Evolutionary conservation across 2,888 invertebrate species (phyloP), one percentile per base, ranked within the genome.

Genomic region (Cremastobaeus sp.): DNA sequence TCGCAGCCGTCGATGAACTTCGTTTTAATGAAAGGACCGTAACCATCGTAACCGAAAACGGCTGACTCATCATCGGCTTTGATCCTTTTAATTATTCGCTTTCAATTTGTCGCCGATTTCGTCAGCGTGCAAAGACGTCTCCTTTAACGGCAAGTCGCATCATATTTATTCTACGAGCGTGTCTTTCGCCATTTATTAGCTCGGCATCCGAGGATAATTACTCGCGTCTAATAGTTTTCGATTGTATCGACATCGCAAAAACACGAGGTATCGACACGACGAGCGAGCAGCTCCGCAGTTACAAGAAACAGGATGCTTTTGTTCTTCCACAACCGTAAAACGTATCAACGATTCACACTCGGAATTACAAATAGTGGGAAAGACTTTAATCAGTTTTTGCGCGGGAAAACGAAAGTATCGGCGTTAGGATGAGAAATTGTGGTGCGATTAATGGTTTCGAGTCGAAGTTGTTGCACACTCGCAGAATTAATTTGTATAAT

Each of bases 41-140:
- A 32, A 57, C 39, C 25, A 52, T 17, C 47, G 39, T 20, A 30
- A 43, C 28, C 43, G 12, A 28, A 34, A 37, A 18, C 34, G 14
- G 39, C 55, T 50, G 55, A 37, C 62, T 59, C 60, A 68, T 60
- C 39, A 35, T 20, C 47, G 60, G 28, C 32, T 68, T 52, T 52
- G 45, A 64, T 65, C 54, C 54, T 59, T 69, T 68, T 73, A 66
- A 68, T 72, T 66, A 66, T 60, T 66, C 48, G 41, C 60, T 48
- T 66, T 45, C 72, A 72, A 72, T 73, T 73, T 66, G 66, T 66
- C 66, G 48, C 43, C 20, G 20, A 15, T 66, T 73, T 68, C 73
- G 50, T 62, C 62, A 55, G 52, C 35, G 11, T 14, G 28, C 12
- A 2, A 20, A 32, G 60, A 50, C 54, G 54, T 45, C 25, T 65